Evolutionary conservation across 2,888 invertebrate species (phyloP).

Genomic region (Idaea biselata): DNA sequence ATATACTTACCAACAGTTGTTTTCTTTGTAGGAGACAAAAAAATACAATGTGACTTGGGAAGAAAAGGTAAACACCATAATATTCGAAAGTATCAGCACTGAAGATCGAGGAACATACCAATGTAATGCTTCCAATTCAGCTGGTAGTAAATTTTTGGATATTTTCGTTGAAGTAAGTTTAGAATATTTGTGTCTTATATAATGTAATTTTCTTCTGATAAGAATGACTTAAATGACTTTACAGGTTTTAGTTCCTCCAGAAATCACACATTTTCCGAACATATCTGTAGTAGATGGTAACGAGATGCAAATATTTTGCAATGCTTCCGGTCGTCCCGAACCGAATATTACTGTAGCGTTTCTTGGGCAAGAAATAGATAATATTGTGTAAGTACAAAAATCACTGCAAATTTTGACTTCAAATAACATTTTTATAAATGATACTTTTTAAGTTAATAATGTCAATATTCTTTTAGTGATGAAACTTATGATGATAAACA

Average conservation of each 20-base stretch:
- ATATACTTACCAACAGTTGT: background rate
- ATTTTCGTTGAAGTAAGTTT: slow-evolving; percentile 50
- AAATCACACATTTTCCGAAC: slow-evolving; percentile 48
- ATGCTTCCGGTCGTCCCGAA: slow-evolving; percentile 49
- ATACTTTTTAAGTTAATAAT: background rate
- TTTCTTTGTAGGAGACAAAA: slow-evolving; percentile 7
- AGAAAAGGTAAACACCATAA: slow-evolving; percentile 44
- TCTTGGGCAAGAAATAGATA: slow-evolving; percentile 38
- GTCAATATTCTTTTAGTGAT: slow-evolving; percentile 23
- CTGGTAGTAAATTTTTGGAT: slow-evolving; percentile 40
- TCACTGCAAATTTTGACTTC: background rate
- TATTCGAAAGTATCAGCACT: slow-evolving; percentile 41
- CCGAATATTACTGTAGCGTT: slow-evolving; percentile 52
- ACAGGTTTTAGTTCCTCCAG: slow-evolving; percentile 57
- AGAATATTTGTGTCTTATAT: background rate
- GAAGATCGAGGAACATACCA: slow-evolving; percentile 59
- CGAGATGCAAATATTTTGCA: slow-evolving; percentile 48
- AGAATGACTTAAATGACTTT: slow-evolving; percentile 10
- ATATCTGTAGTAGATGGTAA: slow-evolving; percentile 50
- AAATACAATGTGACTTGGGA: slow-evolving; percentile 36
- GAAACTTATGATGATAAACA: slow-evolving; percentile 35
- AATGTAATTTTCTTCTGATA: slow-evolving; percentile 2
- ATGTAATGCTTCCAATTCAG: slow-evolving; percentile 54
- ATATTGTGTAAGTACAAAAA: slow-evolving; percentile 33
- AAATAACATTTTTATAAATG: slow-evolving; percentile 5